Conservation (phyloP, 1,140 invertebrate species). For the Brachionus paranguensis region DNA sequence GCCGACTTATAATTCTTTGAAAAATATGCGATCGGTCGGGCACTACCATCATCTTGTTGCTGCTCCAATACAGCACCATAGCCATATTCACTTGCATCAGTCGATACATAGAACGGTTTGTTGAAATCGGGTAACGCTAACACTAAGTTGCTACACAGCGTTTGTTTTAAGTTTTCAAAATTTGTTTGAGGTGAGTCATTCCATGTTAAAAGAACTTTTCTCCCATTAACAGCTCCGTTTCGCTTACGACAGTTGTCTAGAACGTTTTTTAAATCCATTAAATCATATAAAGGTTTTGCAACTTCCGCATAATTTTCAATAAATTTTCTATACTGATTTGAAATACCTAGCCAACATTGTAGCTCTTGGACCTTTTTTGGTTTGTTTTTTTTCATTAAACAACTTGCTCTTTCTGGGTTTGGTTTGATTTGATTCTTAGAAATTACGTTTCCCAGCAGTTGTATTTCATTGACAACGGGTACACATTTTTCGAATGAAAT, state of each 20-base stretch:
- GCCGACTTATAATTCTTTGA: not conserved
- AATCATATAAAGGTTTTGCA: not conserved
- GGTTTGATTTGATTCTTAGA: not conserved
- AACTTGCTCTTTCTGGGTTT: not conserved
- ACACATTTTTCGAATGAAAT: constrained; percentile 11
- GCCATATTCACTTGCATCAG: constrained; percentile 54
- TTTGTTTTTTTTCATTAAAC: not conserved
- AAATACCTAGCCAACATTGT: constrained; percentile 46
- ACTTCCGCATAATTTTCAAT: constrained; percentile 20
- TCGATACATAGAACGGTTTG: constrained; percentile 50
- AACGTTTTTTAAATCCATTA: not conserved
- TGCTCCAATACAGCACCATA: constrained; percentile 54
- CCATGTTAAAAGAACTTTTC: not conserved
- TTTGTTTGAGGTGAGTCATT: not conserved
- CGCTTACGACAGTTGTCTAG: not conserved
- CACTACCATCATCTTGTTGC: constrained; percentile 13
- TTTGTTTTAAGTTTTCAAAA: not conserved
- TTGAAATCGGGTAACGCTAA: constrained; percentile 45
- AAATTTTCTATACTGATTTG: not conserved
- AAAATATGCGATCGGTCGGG: constrained; percentile 3
- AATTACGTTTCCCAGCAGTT: not conserved
- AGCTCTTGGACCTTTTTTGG: constrained; percentile 49
- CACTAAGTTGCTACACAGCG: not conserved
- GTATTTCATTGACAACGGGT: not conserved
- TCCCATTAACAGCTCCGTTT: not conserved